Conservation (phyloP, 2,888 invertebrate species). For the Scaptomyza reducta region DNA sequence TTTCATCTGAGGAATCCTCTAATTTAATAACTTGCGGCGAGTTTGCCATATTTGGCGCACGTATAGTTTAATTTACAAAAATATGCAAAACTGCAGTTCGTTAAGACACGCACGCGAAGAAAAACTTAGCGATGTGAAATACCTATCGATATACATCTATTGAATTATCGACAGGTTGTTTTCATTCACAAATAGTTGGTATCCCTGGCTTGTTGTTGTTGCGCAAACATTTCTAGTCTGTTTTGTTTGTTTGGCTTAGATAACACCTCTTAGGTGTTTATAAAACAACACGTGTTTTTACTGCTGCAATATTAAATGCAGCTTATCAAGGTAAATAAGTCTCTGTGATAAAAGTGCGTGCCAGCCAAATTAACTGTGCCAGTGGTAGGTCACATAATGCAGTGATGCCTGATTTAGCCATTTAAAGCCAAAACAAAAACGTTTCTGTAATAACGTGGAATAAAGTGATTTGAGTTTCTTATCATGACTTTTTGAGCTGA, state of each 20-base stretch:
- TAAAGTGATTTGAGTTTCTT: neutral
- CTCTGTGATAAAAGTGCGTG: neutral
- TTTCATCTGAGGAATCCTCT: slow-evolving; percentile 33
- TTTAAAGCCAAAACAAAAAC: slow-evolving; percentile 4
- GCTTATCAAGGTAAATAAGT: slow-evolving; percentile 27
- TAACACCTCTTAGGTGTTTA: neutral
- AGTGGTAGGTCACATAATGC: neutral
- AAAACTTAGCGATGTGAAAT: slow-evolving; percentile 40
- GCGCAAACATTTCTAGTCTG: slow-evolving; percentile 9
- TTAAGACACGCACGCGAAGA: slow-evolving; percentile 54
- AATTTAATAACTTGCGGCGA: slow-evolving; percentile 32
- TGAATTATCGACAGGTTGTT: slow-evolving; percentile 27
- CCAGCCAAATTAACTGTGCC: neutral
- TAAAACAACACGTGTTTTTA: neutral
- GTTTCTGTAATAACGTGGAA: neutral
- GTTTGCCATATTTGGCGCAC: slow-evolving; percentile 52
- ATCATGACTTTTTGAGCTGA: neutral
- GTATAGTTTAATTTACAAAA: slow-evolving; percentile 30
- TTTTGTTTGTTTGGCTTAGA: neutral
- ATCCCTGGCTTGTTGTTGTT: slow-evolving; percentile 41
- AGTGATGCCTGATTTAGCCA: slow-evolving; percentile 26
- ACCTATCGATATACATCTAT: slow-evolving; percentile 11
- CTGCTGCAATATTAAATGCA: slow-evolving; percentile 34
- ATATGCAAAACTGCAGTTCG: slow-evolving; percentile 17
- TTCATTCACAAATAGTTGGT: neutral